Evolutionary conservation across 2,888 invertebrate species (phyloP), one percentile per base, ranked within the genome.

Genomic region (Pollenia labialis): DNA sequence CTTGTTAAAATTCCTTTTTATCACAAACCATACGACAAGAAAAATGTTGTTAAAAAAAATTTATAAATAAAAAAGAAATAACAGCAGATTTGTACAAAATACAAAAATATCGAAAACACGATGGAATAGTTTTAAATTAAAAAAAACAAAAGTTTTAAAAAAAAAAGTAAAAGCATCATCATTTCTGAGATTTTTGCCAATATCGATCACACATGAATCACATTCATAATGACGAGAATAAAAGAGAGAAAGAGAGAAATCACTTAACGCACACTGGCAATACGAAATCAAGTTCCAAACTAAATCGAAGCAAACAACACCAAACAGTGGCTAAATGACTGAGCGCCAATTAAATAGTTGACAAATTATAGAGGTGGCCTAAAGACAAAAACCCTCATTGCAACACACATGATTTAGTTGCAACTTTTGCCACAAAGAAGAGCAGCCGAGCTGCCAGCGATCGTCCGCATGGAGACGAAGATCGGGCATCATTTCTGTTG

Each of bases 1-100:
- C 90, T 91, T 90, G 91, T 91, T 91, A 91, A 91, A 91, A 91
- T 91, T 91, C 91, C 90, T 89, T 89, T 82, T 82, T 84, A 87
- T 84, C 87, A 87, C 87, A 87, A 87, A 87, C 77, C 82, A 80
- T 85, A 83, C 81, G 87, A 82, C 85, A 83, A 50, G 62, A 72
- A 85, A 79, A 86, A 87, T 87, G 86, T 76, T 87, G 81, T 87
- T 68, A 72, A 68, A 72, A 62, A 83, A 62, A 62, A 77, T 23
- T 23, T 12, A 62, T 52, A 74, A 81, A 83, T 58, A 82, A 72
- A 68, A 62, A 40, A 54, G 74, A 85, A 87, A 85, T 52, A 77
- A 60, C 75, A 85, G 66, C 60, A 54, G 32, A 79, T 74, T 79
- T 77, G 79, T 64, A 40, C 23, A 76, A 69, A 32, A 69, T 69